A percentile compares a stretch with the other conserved stretches of the same genome.
Conservation (phyloP, 2,797 vertebrate species). For the Manis pentadactyla region DNA sequence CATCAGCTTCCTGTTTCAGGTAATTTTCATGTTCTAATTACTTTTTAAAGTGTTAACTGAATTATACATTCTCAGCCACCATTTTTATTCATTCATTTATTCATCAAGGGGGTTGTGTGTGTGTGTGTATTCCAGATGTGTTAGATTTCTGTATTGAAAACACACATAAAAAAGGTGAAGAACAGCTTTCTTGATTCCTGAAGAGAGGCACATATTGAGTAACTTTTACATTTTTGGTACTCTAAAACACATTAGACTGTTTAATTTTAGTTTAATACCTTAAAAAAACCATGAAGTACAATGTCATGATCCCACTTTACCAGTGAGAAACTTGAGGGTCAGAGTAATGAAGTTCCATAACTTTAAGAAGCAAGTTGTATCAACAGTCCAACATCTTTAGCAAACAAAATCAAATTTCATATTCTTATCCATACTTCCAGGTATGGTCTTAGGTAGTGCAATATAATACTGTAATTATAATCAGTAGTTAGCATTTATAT, state of each 20-base stretch:
- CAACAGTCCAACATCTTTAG: not conserved
- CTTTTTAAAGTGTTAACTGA: slow-evolving; percentile 6
- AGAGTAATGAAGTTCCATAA: not conserved
- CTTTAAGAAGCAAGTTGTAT: not conserved
- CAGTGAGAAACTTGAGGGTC: not conserved
- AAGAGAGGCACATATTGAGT: not conserved
- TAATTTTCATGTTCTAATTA: slow-evolving; percentile 79
- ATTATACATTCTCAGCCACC: not conserved
- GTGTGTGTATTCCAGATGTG: not conserved
- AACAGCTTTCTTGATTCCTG: not conserved
- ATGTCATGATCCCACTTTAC: not conserved
- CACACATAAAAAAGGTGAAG: not conserved
- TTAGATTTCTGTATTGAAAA: slow-evolving; percentile 19
- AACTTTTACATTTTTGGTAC: not conserved
- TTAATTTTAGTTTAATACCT: not conserved
- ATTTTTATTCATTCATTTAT: slow-evolving; percentile 17
- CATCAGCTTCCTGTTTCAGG: slow-evolving; percentile 86
- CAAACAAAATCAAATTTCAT: not conserved
- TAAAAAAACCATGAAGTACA: not conserved
- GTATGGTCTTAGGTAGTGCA: not conserved
- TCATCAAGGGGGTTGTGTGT: not conserved
- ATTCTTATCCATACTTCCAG: not conserved
- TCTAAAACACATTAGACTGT: not conserved
- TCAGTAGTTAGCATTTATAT: not conserved
- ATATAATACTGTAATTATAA: not conserved